Percentiles rank a stretch among this genome's conserved stretches.
Evolutionary conservation across 2,113 vertebrate species (phyloP).

Genomic region (Diadophis punctatus): DNA sequence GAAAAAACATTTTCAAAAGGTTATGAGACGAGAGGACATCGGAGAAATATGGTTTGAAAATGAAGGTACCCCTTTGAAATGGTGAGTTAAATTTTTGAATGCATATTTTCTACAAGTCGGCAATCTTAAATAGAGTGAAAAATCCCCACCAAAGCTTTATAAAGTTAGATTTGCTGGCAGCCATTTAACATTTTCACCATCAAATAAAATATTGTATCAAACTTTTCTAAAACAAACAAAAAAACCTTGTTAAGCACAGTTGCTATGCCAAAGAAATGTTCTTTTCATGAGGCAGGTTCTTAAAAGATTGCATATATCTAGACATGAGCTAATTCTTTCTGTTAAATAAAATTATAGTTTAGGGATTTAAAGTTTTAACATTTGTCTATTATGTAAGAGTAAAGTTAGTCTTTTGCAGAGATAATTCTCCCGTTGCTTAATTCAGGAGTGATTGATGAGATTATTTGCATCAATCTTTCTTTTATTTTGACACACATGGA

Average conservation of each 20-base stretch:
- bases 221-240: background rate
- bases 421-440: background rate
- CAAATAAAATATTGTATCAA: background rate
- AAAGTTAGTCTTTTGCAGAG: background rate
- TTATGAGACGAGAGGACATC: constrained; percentile 88
- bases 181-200: background rate
- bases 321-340: background rate
- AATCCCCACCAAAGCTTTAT: background rate
- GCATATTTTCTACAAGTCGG: background rate
- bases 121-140: background rate
- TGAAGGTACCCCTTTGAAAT: constrained; percentile 94
- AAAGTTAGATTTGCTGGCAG: background rate
- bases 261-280: background rate
- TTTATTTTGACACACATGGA: background rate
- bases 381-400: background rate
- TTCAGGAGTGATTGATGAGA: background rate
- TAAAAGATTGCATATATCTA: background rate
- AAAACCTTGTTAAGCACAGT: background rate
- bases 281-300: background rate
- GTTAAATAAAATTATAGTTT: background rate
- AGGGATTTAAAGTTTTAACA: background rate
- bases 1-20: constrained; percentile 98
- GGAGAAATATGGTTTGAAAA: constrained; percentile 98
- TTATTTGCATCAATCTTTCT: background rate
- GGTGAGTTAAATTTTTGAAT: constrained; percentile 72